phyloP scores from a whole-genome alignment of 1,140 invertebrate genomes.

The Drosophila busckii region DNA sequence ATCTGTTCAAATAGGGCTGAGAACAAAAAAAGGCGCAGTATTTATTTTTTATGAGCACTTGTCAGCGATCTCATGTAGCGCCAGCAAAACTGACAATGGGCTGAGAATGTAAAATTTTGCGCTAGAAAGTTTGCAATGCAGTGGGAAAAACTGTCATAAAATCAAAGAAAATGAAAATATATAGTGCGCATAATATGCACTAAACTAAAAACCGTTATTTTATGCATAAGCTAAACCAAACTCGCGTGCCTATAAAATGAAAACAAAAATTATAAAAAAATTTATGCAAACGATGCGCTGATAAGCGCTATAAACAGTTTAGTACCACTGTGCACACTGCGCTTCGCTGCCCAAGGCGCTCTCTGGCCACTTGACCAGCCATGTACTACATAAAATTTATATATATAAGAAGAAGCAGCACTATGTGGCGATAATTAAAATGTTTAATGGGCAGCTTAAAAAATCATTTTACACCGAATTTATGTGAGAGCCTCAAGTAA shows the following conservation, averaged over 20 bases:
- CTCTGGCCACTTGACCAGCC: not conserved
- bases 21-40: constrained; percentile 41
- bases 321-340: constrained; percentile 16
- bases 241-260: too few species aligned
- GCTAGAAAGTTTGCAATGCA: too few species aligned
- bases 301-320: too few species aligned
- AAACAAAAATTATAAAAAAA: too few species aligned
- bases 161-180: too few species aligned
- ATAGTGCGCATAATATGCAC: too few species aligned
- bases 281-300: too few species aligned
- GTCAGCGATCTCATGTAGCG: constrained; percentile 51
- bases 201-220: too few species aligned
- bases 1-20: constrained; percentile 21
- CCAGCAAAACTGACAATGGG: constrained; percentile 30
- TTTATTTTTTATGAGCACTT: constrained; percentile 66
- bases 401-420: constrained; percentile 33
- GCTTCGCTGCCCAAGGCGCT: constrained; percentile 30
- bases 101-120: not conserved
- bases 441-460: constrained; percentile 68
- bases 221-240: too few species aligned
- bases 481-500: constrained; percentile 35
- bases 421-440: constrained; percentile 73
- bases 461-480: constrained; percentile 72
- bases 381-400: constrained; percentile 7
- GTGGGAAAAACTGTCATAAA: too few species aligned